Evolutionary conservation across 1,140 invertebrate species (phyloP), one percentile per base, ranked within the genome.

Genomic region (Drepana arcuata): DNA sequence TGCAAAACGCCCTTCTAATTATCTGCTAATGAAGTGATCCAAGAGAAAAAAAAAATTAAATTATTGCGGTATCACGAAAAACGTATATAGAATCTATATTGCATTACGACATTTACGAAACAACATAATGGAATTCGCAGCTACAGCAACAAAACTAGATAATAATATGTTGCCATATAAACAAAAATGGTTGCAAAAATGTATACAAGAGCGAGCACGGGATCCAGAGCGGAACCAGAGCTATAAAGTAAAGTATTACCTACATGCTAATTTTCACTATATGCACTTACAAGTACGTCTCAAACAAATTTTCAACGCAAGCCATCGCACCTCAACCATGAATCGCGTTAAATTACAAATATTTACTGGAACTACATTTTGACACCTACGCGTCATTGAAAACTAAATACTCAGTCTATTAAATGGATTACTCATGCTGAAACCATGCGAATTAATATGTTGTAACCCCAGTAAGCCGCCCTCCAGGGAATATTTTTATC

Each of bases 181-280:
- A 63, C 68, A 56, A 58, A 68, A 64, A 58, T 54, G 31, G 40
- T 77, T 77, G 61, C 72, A 78, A 74, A 80, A 72, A 77, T 59
- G n/a, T n/a, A 51, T 50, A 51, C 41, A 54, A 67, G 69, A 72
- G 57, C 63, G 52, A 57, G 34, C 44, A 39, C 18, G 47, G 40
- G 54, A 79, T 67, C 53, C 71, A 82, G 77, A 82, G 77, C 77
- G 47, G 45, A 75, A 74, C 66, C 37, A 48, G 57, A 67, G 51
- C 59, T 61, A 74, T 79, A 71, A 71, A 64, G 49, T 60, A 71
- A n/a, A 74, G 55, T 69, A 71, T 71, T 74, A 75, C 63, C 67
- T 58, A 75, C 74, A 81, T 81, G 74, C 74, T 81, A 79, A 82
- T 82, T 71, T 69, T 58, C 58, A 48, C 63, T 71, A 71, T 58